Conservation (phyloP, 2,797 vertebrate species). For the Hippoglossus hippoglossus region DNA sequence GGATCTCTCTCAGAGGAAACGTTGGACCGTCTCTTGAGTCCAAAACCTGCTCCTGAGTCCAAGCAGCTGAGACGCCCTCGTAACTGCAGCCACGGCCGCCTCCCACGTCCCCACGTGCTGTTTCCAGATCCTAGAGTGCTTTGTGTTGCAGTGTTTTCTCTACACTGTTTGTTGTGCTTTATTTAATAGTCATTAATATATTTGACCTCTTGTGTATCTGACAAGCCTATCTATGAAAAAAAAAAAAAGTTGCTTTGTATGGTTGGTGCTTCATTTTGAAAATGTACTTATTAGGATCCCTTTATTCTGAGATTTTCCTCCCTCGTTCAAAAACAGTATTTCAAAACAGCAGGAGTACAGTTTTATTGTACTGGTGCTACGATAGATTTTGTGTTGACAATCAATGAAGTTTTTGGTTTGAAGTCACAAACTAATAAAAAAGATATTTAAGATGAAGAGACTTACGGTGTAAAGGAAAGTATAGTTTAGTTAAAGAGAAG, state of each 20-base stretch:
- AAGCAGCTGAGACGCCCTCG: constrained; percentile 45
- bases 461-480: constrained; percentile 81
- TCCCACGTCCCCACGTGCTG: constrained; percentile 57
- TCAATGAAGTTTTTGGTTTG: constrained; percentile 88
- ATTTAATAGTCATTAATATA: constrained; percentile 91
- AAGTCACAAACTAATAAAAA: constrained; percentile 87
- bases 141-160: constrained; percentile 84
- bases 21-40: constrained; percentile 52
- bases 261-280: constrained; percentile 87
- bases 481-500: constrained; percentile 79
- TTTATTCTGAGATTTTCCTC: constrained; percentile 83
- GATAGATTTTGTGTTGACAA: constrained; percentile 92
- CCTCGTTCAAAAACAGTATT: constrained; percentile 85
- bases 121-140: constrained; percentile 75
- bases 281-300: constrained; percentile 84
- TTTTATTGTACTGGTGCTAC: constrained; percentile 99
- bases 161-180: constrained; percentile 86
- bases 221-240: constrained; percentile 80
- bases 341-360: constrained; percentile 91
- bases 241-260: constrained; percentile 78
- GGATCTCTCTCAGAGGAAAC: constrained; percentile 69
- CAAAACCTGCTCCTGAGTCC: constrained; percentile 52
- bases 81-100: constrained; percentile 61
- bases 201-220: constrained; percentile 86
- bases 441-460: constrained; percentile 86